Base-by-base conservation (phyloP, 2,113 vertebrate species). In the Hemiscyllium ocellatum region DNA sequence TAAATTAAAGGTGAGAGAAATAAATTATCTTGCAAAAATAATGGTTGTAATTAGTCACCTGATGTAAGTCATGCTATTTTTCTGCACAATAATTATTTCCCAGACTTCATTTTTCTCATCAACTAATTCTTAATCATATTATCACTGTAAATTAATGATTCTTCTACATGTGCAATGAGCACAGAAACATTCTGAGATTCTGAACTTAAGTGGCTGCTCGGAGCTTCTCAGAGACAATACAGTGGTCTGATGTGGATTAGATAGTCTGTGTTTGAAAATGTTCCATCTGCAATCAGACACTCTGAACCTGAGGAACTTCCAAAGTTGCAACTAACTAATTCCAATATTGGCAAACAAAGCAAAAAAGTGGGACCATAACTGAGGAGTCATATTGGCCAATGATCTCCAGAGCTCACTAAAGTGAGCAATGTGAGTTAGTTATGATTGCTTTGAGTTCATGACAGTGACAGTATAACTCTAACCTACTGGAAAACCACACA, bases 351-450 rank as follows among this genome's bases (percentile, higher is more conserved):
- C 4, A 65, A 22, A 19, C 89, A 93, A 93, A 37, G 17, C 61
- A 7, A 93, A 33, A 70, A 66, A 22, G 61, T 66, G 89, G 89
- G 33, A 93, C 19, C 15, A 2, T 37, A 66, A 19, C 89, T 65
- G 33, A 65, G 80, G 37, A 42, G 37, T 83, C 37, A 47, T 47
- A 37, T 93, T 17, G n/a, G 20, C 15, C 56, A 2, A 37, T 65
- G n/a, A 93, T n/a, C 89, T 66, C 33, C n/a, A 33, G 61, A 66
- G 61, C 61, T 93, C 89, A 93, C 68, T 93, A 93, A 68, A 66
- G 89, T 93, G 89, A 90, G 87, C 87, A 90, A 87, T 29, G 50
- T 87, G 85, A 90, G 87, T 90, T 56, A 56, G 26, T 2, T 83
- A 83, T 37, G 6, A 42, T 37, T 20, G 80, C 80, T 83, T 83